A percentile compares a stretch with the other conserved stretches of the same genome.
Evolutionary conservation across 2,797 vertebrate species (phyloP).

Genomic region (Anguilla anguilla): DNA sequence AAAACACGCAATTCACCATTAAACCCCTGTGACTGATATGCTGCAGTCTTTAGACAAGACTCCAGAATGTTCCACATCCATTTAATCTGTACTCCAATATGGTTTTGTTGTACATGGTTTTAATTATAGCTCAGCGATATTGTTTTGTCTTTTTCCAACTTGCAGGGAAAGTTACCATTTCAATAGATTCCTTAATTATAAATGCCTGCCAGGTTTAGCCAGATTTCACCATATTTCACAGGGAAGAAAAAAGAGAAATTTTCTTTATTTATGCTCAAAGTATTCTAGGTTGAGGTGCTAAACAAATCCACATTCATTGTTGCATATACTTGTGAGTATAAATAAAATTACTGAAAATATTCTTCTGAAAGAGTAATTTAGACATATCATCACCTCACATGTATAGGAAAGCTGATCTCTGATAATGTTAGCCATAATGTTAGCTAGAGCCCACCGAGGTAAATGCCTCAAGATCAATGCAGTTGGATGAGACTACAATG

Average conservation of each 20-base stretch:
- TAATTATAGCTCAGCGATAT: not conserved
- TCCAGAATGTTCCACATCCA: too few species aligned
- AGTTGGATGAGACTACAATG: too few species aligned
- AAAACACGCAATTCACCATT: not conserved
- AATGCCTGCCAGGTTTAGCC: too few species aligned
- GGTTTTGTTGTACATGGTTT: too few species aligned
- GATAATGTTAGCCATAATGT: constrained; percentile 4
- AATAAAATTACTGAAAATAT: not conserved
- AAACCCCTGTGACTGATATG: not conserved
- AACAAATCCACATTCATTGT: not conserved
- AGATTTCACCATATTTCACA: not conserved
- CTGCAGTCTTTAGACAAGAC: not conserved
- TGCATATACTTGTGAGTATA: constrained; percentile 2
- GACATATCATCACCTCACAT: constrained; percentile 15
- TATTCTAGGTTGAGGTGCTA: not conserved
- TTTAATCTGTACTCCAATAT: too few species aligned
- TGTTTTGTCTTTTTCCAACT: not conserved
- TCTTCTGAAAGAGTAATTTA: constrained; percentile 20
- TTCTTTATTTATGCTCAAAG: not conserved
- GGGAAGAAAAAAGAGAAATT: not conserved
- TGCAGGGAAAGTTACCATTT: not conserved
- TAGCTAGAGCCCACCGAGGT: not conserved
- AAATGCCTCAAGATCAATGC: constrained; percentile 23
- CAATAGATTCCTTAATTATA: constrained; percentile 2
- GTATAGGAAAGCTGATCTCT: constrained; percentile 20